These are phyloP conservation scores for Microtus oregoni DNA, from an alignment of 2,113 vertebrate species.

Conservation along the genomic window DNA sequence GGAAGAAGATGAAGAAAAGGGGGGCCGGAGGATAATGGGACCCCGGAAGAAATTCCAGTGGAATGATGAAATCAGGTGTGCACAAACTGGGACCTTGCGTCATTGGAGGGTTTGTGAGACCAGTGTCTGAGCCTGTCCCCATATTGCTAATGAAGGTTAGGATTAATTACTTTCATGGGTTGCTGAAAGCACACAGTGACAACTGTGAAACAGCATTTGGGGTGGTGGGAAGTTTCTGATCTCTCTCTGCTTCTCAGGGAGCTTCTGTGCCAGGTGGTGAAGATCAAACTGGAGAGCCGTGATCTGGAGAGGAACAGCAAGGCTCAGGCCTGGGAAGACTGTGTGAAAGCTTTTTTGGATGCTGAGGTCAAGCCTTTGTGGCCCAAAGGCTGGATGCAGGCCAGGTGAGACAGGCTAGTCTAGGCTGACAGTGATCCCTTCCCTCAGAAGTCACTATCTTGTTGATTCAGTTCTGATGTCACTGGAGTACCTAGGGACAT, in stretches of 20 bases:
- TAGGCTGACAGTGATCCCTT: background rate
- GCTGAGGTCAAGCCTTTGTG: slow-evolving; percentile 94
- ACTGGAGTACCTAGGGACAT: background rate
- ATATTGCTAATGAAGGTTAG: slow-evolving; percentile 50
- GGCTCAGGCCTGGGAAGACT: slow-evolving; percentile 91
- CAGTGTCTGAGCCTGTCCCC: slow-evolving; percentile 54
- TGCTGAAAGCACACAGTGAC: slow-evolving; percentile 50
- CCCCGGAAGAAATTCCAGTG: slow-evolving; percentile 96
- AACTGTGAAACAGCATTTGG: slow-evolving; percentile 38
- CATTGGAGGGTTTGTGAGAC: slow-evolving; percentile 68
- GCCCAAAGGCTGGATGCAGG: slow-evolving; percentile 99
- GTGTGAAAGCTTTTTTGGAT: slow-evolving; percentile 93
- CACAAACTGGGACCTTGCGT: slow-evolving; percentile 54
- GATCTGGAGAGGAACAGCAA: slow-evolving; percentile 88
- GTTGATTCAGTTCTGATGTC: background rate
- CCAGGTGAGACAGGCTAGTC: slow-evolving; percentile 87
- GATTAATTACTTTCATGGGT: slow-evolving; percentile 63
- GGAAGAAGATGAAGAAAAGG: slow-evolving; percentile 91
- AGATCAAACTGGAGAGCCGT: slow-evolving; percentile 90
- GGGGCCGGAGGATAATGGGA: slow-evolving; percentile 88
- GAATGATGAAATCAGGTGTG: slow-evolving; percentile 96
- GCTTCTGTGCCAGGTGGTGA: slow-evolving; percentile 91
- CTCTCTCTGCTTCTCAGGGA: slow-evolving; percentile 87
- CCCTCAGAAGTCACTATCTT: background rate
- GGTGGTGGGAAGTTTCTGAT: slow-evolving; percentile 68